Base-by-base conservation (phyloP, 2,113 vertebrate genomes). In the Columbina picui region DNA sequence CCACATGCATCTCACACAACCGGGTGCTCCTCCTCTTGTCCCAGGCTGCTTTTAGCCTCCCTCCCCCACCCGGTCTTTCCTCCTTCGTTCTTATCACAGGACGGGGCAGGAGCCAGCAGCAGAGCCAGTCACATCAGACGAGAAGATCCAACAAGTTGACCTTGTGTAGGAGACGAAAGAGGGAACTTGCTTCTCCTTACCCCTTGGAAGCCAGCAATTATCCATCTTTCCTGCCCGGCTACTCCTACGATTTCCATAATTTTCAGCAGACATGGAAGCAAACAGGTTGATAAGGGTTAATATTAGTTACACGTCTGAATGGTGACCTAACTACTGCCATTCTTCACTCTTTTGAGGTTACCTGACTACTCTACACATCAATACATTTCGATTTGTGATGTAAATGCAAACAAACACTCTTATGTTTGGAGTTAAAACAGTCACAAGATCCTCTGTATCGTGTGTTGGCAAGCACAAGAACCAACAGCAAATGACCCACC, bases 401-500 rank as follows among this genome's bases (percentile, higher is more conserved):
- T 84, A 93, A 96, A 96, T 81, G 74, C 94, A 94, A 94, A 96
- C 74, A 88, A 95, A 97, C 65, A 86, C 61, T 86, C 43, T 77
- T 50, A 61, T 95, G 85, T 96, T 93, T 96, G 88, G 86, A 91
- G 94, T 96, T 86, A 95, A 95, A 77, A 92, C 53, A 96, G 88
- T 90, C 93, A 95, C 91, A 94, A 96, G 88, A 95, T 93, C 73
- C 77, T 57, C 80, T 75, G 60, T 93, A 79, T 91, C 75, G 26
- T 94, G 69, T 78, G 80, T 87, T 79, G 91, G 93, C 84, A 90
- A 93, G 92, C 75, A 90, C 65, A 94, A 79, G 70, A 89, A 91
- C 74, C 86, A 76, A 92, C 81, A 97, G 91, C 67, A 76, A 92
- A 95, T 89, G 94, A 97, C 92, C 91, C 94, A 95, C 93, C 92